phyloP scores from a whole-genome alignment of 1,140 invertebrate species.

The Diprion similis region DNA sequence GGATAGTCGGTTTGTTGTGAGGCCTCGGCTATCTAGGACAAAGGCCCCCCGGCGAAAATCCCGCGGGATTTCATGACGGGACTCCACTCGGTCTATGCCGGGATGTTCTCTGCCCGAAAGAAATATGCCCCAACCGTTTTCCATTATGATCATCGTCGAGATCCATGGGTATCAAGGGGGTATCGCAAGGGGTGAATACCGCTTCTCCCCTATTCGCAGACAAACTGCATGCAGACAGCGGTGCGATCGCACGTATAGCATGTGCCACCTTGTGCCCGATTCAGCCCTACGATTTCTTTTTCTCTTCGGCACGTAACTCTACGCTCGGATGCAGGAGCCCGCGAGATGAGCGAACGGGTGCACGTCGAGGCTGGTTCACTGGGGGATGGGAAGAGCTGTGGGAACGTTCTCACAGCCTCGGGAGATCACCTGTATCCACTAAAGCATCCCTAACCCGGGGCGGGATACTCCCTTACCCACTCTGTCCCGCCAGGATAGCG shows the following conservation, averaged over 20 bases:
- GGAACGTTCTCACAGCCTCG: constrained; percentile 54
- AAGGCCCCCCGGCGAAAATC: constrained; percentile 35
- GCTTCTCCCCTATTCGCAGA: not conserved
- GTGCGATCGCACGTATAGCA: constrained; percentile 9
- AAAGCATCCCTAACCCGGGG: constrained; percentile 3
- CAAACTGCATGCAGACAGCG: constrained; percentile 4
- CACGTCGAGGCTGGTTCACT: constrained; percentile 18
- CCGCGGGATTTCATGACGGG: constrained; percentile 17
- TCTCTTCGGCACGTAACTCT: not conserved
- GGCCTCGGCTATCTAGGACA: constrained; percentile 44
- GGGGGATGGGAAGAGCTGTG: constrained; percentile 41
- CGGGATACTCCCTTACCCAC: constrained; percentile 11
- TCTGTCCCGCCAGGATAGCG: not conserved
- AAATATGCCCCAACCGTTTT: constrained; percentile 54
- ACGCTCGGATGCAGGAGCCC: constrained; percentile 18
- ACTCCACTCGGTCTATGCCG: constrained; percentile 26
- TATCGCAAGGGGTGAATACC: constrained; percentile 34
- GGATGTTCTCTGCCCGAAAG: constrained; percentile 32
- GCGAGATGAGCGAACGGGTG: constrained; percentile 23
- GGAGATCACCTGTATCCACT: constrained; percentile 53
- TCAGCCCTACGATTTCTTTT: not conserved
- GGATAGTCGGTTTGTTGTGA: constrained; percentile 38
- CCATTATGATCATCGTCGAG: constrained; percentile 41
- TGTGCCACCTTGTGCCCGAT: constrained; percentile 35
- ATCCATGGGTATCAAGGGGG: constrained; percentile 33